phyloP scores from a whole-genome alignment of 2,797 vertebrate genomes.

The Esox masquinongy region DNA sequence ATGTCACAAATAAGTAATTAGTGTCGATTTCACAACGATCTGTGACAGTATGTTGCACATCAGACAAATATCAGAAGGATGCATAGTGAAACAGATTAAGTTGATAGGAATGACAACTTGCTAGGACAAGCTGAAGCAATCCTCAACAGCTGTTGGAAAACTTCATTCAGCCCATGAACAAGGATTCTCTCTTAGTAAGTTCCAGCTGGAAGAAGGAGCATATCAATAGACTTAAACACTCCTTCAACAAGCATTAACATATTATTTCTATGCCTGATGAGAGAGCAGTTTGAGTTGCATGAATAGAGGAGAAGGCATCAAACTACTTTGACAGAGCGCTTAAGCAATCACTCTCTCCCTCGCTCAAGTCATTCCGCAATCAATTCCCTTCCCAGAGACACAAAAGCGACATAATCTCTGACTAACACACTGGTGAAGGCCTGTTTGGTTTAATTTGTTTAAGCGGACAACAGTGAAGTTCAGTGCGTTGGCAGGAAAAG shows the following conservation, averaged over 20 bases:
- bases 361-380: conserved; percentile 31
- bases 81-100: neutral
- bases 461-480: conserved; percentile 31
- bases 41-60: no score
- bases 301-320: conserved; percentile 48
- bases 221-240: conserved; percentile 10
- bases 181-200: conserved; percentile 25
- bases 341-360: neutral
- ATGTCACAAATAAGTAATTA: neutral
- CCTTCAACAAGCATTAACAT: conserved; percentile 15
- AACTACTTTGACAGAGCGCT: conserved; percentile 20
- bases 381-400: conserved; percentile 41
- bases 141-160: neutral
- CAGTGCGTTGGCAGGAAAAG: conserved; percentile 30
- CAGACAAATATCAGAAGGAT: neutral
- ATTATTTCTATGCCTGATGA: conserved; percentile 19
- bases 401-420: conserved; percentile 55
- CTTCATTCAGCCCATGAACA: neutral
- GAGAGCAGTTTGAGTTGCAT: conserved; percentile 36
- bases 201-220: conserved; percentile 5
- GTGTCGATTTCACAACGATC: neutral
- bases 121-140: neutral
- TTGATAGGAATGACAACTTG: neutral
- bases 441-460: conserved; percentile 58
- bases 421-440: conserved; percentile 33